Conservation (phyloP, 2,113 vertebrate species). For the Hippocampus guttulatus region DNA sequence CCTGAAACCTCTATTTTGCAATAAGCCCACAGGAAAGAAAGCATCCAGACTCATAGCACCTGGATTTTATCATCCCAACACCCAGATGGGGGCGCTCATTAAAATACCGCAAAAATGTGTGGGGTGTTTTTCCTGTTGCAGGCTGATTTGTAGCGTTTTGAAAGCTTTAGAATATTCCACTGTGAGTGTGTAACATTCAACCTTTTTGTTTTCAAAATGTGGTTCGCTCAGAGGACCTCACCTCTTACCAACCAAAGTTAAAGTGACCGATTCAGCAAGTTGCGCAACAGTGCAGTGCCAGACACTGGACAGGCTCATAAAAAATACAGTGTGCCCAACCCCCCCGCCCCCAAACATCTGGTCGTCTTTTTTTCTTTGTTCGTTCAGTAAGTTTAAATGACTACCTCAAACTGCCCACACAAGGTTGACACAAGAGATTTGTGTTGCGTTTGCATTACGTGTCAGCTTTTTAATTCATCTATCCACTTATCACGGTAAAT, state of each 20-base stretch:
- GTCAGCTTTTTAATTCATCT: too few relatives aligned
- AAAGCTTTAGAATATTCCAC: neutral
- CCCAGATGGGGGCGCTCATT: neutral
- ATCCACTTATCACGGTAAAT: too few relatives aligned
- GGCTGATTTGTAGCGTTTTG: neutral
- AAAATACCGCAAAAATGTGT: neutral
- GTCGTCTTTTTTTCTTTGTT: conserved; percentile 16
- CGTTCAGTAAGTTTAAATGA: conserved; percentile 14
- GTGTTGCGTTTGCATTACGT: too few relatives aligned
- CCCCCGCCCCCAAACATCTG: conserved; percentile 3
- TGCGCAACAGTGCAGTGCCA: conserved; percentile 14
- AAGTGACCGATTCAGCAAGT: conserved; percentile 20
- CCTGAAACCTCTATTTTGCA: conserved; percentile 35
- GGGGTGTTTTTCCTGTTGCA: neutral
- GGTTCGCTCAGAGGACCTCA: neutral
- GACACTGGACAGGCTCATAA: conserved; percentile 13
- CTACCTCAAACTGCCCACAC: neutral
- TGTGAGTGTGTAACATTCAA: neutral
- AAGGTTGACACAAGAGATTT: neutral
- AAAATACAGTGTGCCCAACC: neutral
- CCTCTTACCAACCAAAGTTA: neutral
- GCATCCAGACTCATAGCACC: neutral
- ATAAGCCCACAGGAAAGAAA: conserved; percentile 26
- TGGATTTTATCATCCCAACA: conserved; percentile 3
- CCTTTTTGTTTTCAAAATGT: neutral